phyloP scores from a whole-genome alignment of 2,888 invertebrate species.

The Cantharis flavilabris region DNA sequence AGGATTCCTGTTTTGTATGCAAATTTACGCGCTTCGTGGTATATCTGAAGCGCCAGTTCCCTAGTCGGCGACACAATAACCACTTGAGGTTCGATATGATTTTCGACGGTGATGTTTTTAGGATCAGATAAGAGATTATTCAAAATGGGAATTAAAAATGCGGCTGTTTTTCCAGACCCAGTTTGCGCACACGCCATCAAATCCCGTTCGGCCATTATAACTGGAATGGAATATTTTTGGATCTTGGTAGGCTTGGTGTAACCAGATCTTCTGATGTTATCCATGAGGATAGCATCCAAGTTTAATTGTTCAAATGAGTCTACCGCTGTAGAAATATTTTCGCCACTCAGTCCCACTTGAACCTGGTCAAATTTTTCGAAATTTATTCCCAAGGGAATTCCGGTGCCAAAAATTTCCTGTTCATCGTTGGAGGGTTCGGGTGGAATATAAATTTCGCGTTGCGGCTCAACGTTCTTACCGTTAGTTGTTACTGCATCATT shows the following conservation, averaged over 20 bases:
- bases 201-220: slow-evolving; percentile 79
- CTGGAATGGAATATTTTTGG: slow-evolving; percentile 89
- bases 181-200: slow-evolving; percentile 98
- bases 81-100: slow-evolving; percentile 78
- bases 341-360: slow-evolving; percentile 81
- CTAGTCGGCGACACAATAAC: slow-evolving; percentile 90
- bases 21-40: slow-evolving; percentile 75
- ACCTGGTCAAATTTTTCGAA: slow-evolving; percentile 90
- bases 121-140: slow-evolving; percentile 51
- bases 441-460: slow-evolving; percentile 69
- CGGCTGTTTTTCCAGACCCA: slow-evolving; percentile 97
- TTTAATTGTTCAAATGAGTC: slow-evolving; percentile 72
- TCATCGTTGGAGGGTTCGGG: slow-evolving; percentile 75
- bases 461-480: too few relatives aligned
- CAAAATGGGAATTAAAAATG: slow-evolving; percentile 89
- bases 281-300: slow-evolving; percentile 69
- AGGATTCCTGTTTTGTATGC: too few relatives aligned
- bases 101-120: too few relatives aligned
- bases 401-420: slow-evolving; percentile 68
- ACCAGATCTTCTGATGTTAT: slow-evolving; percentile 78
- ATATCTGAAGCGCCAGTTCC: slow-evolving; percentile 89
- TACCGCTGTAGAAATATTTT: slow-evolving; percentile 67
- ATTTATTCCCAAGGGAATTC: slow-evolving; percentile 84
- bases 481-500: too few relatives aligned
- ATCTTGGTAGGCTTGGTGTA: slow-evolving; percentile 91